phyloP scores from a whole-genome alignment of 1,140 invertebrate species.

The Campoletis sonorensis region DNA sequence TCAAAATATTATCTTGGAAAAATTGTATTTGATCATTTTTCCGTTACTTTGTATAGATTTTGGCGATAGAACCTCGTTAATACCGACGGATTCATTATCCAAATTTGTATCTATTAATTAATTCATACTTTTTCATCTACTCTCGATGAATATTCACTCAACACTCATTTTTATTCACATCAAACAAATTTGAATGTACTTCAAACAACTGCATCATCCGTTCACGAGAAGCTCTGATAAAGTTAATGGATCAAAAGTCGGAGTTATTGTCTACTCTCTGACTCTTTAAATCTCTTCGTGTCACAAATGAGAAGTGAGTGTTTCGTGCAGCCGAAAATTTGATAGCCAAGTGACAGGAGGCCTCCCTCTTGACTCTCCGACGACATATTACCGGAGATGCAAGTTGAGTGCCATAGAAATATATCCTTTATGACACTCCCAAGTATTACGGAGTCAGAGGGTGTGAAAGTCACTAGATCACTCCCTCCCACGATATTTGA shows the following conservation, averaged over 20 bases:
- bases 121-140: too few species aligned
- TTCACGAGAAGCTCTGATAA: background rate
- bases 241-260: background rate
- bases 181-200: background rate
- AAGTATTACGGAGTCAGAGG: slow-evolving; percentile 14
- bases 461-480: background rate
- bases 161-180: too few species aligned
- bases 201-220: background rate
- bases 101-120: too few species aligned
- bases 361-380: slow-evolving; percentile 30
- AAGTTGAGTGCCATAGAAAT: slow-evolving; percentile 28
- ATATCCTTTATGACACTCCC: slow-evolving; percentile 28
- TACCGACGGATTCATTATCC: too few species aligned
- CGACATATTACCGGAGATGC: slow-evolving; percentile 29
- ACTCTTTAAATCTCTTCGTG: background rate
- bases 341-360: slow-evolving; percentile 46
- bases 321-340: slow-evolving; percentile 35
- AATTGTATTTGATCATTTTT: too few species aligned
- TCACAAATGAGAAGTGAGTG: slow-evolving; percentile 33
- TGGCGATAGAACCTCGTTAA: too few species aligned
- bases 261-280: slow-evolving; percentile 3
- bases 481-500: background rate
- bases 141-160: too few species aligned
- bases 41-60: too few species aligned
- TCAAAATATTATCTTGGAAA: too few species aligned